phyloP scores from a whole-genome alignment of 2,888 invertebrate species.

The Tricholauxania praeusta region DNA sequence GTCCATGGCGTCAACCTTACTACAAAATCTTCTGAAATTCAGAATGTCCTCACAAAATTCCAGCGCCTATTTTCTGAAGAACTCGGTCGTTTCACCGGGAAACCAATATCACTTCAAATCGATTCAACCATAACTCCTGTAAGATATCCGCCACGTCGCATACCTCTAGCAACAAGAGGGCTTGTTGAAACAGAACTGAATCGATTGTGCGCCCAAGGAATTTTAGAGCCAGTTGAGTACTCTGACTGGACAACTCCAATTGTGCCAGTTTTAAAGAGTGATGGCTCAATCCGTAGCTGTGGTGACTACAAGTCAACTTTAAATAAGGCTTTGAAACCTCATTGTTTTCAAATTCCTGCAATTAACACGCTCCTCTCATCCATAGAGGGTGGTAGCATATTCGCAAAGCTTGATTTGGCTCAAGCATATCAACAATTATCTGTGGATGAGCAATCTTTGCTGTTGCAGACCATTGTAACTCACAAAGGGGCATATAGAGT shows the following conservation, averaged over 20 bases:
- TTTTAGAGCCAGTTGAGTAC: constrained; percentile 43
- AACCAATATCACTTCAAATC: constrained; percentile 25
- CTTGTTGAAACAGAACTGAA: constrained; percentile 43
- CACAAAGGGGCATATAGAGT: too few relatives aligned
- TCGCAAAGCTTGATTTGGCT: too few relatives aligned
- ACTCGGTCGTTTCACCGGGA: constrained; percentile 37
- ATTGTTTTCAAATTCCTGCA: too few relatives aligned
- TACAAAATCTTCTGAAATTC: constrained; percentile 3
- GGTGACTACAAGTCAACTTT: constrained; percentile 54
- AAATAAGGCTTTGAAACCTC: too few relatives aligned
- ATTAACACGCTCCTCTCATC: too few relatives aligned
- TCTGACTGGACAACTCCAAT: constrained; percentile 41
- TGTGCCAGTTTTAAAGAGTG: constrained; percentile 21
- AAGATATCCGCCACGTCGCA: constrained; percentile 26
- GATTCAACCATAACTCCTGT: constrained; percentile 21
- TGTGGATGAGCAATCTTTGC: too few relatives aligned
- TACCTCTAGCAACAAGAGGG: constrained; percentile 23
- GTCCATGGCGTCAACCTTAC: constrained; percentile 37
- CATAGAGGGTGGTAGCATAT: too few relatives aligned
- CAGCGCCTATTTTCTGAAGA: too few relatives aligned
- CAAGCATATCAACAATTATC: too few relatives aligned
- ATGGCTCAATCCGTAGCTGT: constrained; percentile 49
- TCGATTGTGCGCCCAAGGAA: constrained; percentile 45
- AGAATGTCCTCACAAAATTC: constrained; percentile 31
- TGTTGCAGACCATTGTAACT: too few relatives aligned